phyloP scores from a whole-genome alignment of 2,797 vertebrate species.

The Macropodus opercularis region DNA sequence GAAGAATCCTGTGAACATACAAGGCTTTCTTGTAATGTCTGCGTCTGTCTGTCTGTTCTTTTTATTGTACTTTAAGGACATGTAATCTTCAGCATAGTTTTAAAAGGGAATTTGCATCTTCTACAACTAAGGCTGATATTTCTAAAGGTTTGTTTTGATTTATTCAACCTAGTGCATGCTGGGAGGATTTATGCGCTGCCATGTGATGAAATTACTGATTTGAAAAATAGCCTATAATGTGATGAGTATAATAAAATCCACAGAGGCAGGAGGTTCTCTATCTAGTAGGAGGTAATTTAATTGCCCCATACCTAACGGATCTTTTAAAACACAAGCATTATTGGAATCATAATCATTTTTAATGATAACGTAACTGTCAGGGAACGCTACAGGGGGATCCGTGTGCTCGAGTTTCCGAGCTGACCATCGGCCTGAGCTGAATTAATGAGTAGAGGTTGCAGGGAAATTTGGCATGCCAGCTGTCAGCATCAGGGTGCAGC shows the following conservation, averaged over 20 bases:
- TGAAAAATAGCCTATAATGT: conserved; percentile 20
- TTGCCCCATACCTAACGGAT: conserved; percentile 28
- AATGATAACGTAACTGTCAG: conserved; percentile 58
- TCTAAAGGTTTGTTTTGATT: conserved; percentile 34
- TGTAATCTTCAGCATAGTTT: neutral
- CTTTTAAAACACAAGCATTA: conserved; percentile 53
- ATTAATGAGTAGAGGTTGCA: conserved; percentile 67
- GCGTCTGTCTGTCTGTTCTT: neutral
- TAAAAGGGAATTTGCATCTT: neutral
- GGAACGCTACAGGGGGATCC: conserved; percentile 28
- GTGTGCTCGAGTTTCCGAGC: conserved; percentile 17
- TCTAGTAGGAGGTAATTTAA: conserved; percentile 49
- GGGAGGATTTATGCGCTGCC: conserved; percentile 12
- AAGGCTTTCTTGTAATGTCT: conserved; percentile 3
- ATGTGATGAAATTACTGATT: conserved; percentile 29
- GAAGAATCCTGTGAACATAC: conserved; percentile 9
- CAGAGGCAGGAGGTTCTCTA: conserved; percentile 20
- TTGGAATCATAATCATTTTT: conserved; percentile 52
- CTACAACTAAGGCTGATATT: neutral
- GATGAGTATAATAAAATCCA: conserved; percentile 25
- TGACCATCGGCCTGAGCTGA: conserved; percentile 63
- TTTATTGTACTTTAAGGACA: neutral
- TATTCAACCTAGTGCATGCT: conserved; percentile 9
- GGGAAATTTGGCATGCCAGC: conserved; percentile 44
- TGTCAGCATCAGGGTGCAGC: conserved; percentile 55